These are phyloP conservation scores for Sylvicola cinctus DNA, from an alignment of 2,888 invertebrate species.

Conservation along the genomic window DNA sequence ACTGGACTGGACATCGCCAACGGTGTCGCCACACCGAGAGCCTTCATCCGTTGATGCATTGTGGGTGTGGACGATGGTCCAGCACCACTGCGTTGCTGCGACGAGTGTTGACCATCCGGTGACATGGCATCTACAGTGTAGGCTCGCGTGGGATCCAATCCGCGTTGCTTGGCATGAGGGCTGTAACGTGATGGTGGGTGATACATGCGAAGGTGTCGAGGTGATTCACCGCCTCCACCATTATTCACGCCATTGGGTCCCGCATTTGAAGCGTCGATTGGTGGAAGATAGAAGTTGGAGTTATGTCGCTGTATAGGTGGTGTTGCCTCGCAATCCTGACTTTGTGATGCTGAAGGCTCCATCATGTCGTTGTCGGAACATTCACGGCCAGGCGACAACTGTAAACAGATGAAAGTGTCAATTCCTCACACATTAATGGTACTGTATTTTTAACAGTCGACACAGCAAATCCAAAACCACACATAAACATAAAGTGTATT, in stretches of 20 bases:
- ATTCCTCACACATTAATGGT: too few relatives aligned
- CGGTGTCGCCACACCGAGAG: constrained; percentile 74
- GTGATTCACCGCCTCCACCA: constrained; percentile 27
- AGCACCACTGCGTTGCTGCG: constrained; percentile 21
- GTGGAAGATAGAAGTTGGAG: constrained; percentile 74
- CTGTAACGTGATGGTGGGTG: constrained; percentile 49
- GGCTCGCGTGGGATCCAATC: constrained; percentile 39
- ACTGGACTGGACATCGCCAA: constrained; percentile 73
- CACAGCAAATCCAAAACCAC: too few relatives aligned
- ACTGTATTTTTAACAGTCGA: neutral
- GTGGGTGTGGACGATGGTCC: constrained; percentile 45
- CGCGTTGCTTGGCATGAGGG: constrained; percentile 58
- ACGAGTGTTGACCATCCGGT: constrained; percentile 29
- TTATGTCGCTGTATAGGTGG: constrained; percentile 71
- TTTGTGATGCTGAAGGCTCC: constrained; percentile 79
- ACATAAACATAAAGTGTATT: too few relatives aligned
- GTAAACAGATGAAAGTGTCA: constrained; percentile 7
- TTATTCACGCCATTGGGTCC: constrained; percentile 11
- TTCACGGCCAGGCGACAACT: constrained; percentile 71
- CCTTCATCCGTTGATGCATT: constrained; percentile 78
- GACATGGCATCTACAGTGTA: constrained; percentile 35
- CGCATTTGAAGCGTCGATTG: constrained; percentile 30
- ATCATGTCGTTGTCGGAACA: constrained; percentile 65
- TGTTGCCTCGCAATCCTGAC: constrained; percentile 83
- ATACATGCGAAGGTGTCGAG: constrained; percentile 27